A percentile compares a stretch with the other conserved stretches of the same genome.
phyloP scores from a whole-genome alignment of 1,140 invertebrate genomes.

The Apis mellifera region Amel_HAv3.1 CM009931.2:22272501-22273000 shows the following conservation, averaged over 20 bases:
- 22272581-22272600: slow-evolving; percentile 10
- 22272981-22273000: not conserved
- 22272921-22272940: slow-evolving; percentile 28
- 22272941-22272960: not conserved
- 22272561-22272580: slow-evolving; percentile 49
- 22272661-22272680: slow-evolving; percentile 61
- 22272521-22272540: slow-evolving; percentile 38
- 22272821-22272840: not conserved
- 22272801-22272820: slow-evolving; percentile 6
- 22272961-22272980: slow-evolving; percentile 15
- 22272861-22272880: slow-evolving; percentile 7
- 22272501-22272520: slow-evolving; percentile 59
- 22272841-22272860: not conserved
- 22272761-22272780: not conserved
- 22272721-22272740: slow-evolving; percentile 42
- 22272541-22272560: slow-evolving; percentile 19
- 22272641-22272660: slow-evolving; percentile 44
- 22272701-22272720: slow-evolving; percentile 63
- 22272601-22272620: not conserved
- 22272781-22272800: not conserved
- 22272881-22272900: not conserved
- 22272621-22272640: slow-evolving; percentile 16
- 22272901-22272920: slow-evolving; percentile 1
- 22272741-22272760: slow-evolving; percentile 30
- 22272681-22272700: slow-evolving; percentile 71